These are phyloP conservation scores for Lepisosteus oculatus DNA, from an alignment of 2,113 vertebrate genomes.

Conservation along the genomic window DNA sequence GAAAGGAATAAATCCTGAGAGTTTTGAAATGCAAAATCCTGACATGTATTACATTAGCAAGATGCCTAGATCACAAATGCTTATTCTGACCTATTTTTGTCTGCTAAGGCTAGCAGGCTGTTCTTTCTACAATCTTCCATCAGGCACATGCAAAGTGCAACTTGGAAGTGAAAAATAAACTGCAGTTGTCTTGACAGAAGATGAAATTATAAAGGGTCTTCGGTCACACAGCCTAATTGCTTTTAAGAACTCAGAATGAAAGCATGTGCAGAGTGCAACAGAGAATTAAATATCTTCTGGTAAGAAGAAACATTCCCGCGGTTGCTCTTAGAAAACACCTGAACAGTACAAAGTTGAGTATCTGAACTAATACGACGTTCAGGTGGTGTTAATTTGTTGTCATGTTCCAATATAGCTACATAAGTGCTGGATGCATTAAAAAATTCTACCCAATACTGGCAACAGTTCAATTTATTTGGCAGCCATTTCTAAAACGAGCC, in stretches of 20 bases:
- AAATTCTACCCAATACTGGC: conserved; percentile 51
- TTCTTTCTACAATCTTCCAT: conserved; percentile 30
- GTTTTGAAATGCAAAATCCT: conserved; percentile 43
- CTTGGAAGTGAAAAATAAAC: not conserved
- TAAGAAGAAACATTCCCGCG: no score
- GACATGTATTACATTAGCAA: conserved; percentile 41
- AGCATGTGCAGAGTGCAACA: not conserved
- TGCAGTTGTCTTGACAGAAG: not conserved
- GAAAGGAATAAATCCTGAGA: conserved; percentile 29
- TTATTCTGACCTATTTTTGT: conserved; percentile 50
- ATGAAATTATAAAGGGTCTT: conserved; percentile 3
- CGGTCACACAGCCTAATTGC: not conserved
- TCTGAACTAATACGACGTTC: no score
- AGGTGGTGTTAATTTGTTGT: no score
- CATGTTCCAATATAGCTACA: no score
- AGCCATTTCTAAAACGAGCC: conserved; percentile 47
- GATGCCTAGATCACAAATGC: conserved; percentile 31
- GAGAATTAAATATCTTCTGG: not conserved
- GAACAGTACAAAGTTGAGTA: no score
- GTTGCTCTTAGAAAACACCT: no score
- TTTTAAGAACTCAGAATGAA: not conserved
- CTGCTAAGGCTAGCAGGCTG: conserved; percentile 34
- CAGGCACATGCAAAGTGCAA: not conserved
- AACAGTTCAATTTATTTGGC: conserved; percentile 57
- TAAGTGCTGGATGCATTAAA: conserved; percentile 34